A percentile compares a stretch with the other conserved stretches of the same genome.
Evolutionary conservation across 2,113 vertebrate species (phyloP).

Genomic region (Onychostruthus taczanowskii): DNA sequence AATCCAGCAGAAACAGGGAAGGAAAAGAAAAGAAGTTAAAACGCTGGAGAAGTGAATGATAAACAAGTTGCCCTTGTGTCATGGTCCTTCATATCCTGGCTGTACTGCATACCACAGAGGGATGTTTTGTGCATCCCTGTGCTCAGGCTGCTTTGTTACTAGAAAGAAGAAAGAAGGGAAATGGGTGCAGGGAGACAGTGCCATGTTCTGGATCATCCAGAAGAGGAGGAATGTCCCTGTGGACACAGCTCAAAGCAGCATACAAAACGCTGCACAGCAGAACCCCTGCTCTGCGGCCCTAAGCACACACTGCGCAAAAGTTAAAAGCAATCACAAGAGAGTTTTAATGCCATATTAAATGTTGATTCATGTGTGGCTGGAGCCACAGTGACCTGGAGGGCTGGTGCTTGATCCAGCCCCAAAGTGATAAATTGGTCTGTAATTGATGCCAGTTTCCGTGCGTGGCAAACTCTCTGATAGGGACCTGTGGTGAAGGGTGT

Average conservation of each 20-base stretch:
- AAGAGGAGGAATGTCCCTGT: background rate
- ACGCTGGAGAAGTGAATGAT: background rate
- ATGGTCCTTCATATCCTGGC: background rate
- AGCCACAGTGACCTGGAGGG: background rate
- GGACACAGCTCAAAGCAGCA: background rate
- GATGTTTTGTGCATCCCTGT: background rate
- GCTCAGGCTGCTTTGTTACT: background rate
- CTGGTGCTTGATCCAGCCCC: background rate
- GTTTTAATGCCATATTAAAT: conserved; percentile 27
- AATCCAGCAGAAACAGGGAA: background rate
- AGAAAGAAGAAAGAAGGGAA: background rate
- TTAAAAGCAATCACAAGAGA: background rate
- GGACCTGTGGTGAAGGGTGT: background rate
- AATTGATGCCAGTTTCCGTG: background rate
- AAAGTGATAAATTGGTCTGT: conserved; percentile 6
- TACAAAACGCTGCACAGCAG: background rate
- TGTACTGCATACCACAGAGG: accelerated
- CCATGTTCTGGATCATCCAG: background rate
- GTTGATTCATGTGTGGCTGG: conserved; percentile 1
- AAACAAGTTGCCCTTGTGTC: background rate
- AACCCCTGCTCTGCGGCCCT: background rate
- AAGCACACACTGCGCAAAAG: accelerated
- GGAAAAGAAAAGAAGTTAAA: background rate
- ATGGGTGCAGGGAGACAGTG: background rate
- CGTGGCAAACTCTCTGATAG: conserved; percentile 3